Base-by-base conservation (phyloP, 2,888 invertebrate species). In the Thecophora atra region DNA sequence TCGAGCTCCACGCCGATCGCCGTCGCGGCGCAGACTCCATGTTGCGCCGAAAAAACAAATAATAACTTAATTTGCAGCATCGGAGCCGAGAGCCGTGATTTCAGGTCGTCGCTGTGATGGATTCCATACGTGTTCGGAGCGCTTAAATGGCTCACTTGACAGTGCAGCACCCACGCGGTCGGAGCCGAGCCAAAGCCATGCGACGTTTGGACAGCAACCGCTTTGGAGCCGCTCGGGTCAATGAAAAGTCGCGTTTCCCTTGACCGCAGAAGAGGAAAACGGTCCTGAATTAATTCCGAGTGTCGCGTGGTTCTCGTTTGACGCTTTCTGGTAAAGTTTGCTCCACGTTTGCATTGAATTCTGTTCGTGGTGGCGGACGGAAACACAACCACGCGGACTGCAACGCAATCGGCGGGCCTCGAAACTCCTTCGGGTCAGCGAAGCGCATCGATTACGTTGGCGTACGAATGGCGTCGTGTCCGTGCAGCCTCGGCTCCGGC, bases 381-480 rank as follows among this genome's bases (percentile, higher is more conserved):
- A 73, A 75, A 15, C 24, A 56, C 26, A 17, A 56, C 56, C 15
- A 19, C 54, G 13, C 15, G 5, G 54, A 54, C 21, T 54, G 24
- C 19, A 42, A n/a, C 51, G 82, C 82, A 83, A 82, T 83, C 83
- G 82, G 81, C 82, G 82, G 84, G 81, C 82, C 81, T 80, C 81
- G 58, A 82, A 81, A 82, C 83, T 83, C 83, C 83, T 80, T 82
- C 83, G 83, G 83, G 84, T 83, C 83, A 84, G 83, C 79, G 81
- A 80, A 81, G 80, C 83, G 82, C 84, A 83, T 83, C 83, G 84
- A 84, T 84, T 84, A 84, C 81, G 80, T 83, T 84, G 84, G 84
- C 83, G 82, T 83, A 82, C 81, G 80, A 62, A 69, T 47, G 28
- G 60, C n/a, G 37, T 28, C 17, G 37, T 26, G n/a, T 60, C 44